Evolutionary conservation across 1,140 invertebrate species (phyloP).

Genomic region (Drosophila ogumai): DNA sequence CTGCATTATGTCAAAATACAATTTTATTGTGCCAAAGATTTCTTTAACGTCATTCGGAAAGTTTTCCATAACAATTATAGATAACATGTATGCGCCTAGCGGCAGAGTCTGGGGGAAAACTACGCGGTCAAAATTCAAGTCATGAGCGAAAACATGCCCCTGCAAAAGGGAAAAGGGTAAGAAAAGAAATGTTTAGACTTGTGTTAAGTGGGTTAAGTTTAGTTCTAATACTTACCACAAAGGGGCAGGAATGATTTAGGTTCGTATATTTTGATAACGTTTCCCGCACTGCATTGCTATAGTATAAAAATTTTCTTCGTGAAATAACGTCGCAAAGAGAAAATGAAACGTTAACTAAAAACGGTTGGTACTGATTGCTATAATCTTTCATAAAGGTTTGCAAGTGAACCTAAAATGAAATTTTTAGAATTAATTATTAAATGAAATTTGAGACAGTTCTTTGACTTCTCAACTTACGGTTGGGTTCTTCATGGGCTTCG

Average conservation of each 20-base stretch:
- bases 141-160: neutral
- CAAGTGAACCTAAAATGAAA: neutral
- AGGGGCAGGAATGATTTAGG: neutral
- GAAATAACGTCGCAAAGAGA: neutral
- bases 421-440: neutral
- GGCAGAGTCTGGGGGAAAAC: neutral
- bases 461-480: neutral
- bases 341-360: neutral
- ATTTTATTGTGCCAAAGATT: neutral
- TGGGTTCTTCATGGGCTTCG: neutral
- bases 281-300: neutral
- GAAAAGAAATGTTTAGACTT: neutral
- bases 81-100: neutral
- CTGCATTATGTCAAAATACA: neutral
- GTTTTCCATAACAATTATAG: neutral
- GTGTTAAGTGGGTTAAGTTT: neutral
- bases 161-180: neutral
- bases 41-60: neutral
- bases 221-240: neutral
- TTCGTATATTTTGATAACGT: neutral
- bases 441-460: neutral
- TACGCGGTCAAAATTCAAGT: neutral
- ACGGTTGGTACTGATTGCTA: neutral
- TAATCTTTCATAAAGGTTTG: neutral
- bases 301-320: neutral